Base-by-base conservation (phyloP, 2,888 invertebrate species). In the Orchesellides sinensis region DNA sequence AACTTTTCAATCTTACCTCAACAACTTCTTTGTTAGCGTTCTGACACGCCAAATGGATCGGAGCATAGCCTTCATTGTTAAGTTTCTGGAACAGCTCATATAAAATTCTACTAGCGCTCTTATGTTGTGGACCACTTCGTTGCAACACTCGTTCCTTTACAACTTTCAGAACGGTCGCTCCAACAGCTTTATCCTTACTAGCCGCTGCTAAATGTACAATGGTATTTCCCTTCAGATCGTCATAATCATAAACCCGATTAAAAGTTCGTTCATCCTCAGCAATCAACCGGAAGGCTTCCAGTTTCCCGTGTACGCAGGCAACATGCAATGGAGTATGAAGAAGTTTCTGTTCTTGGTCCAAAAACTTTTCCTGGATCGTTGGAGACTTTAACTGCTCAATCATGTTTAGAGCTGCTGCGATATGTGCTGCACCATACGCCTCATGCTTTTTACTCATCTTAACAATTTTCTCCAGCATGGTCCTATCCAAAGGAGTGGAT, bases 131-230 rank as follows among this genome's bases (percentile, higher is more conserved):
- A 27, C 19, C 54, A 52, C 21, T 45, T 27, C 12, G 49, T 40
- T 35, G 23, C 19, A 4, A 8, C 17, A 72, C 27, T 56, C 47
- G 47, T n/a, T 73, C 25, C 35, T 49, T 59, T 6, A 78, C 32
- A 14, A 74, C 5, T 59, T 49, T 65, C 23, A 75, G 19, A n/a
- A 75, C 47, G 23, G 25, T 47, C 14, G 56, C 79, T 5, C 65
- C 72, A 14, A 65, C 66, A 27, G 40, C n/a, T 17, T 74, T 66
- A 66, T 73, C 83, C n/a, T 45, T 49, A 10, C 70, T 92, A 88
- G 93, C 93, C 0, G 96, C 94, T 0, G 98, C 97, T 78, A 96
- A 90, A 91, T 98, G 98, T 10, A 98, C 90, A 0, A 98, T 94
- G 0, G 96, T 94, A 89, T 98, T 96, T 0, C 96, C 96, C 83